Conservation (phyloP, 2,888 invertebrate genomes). For the Melangyna quadrimaculata region DNA sequence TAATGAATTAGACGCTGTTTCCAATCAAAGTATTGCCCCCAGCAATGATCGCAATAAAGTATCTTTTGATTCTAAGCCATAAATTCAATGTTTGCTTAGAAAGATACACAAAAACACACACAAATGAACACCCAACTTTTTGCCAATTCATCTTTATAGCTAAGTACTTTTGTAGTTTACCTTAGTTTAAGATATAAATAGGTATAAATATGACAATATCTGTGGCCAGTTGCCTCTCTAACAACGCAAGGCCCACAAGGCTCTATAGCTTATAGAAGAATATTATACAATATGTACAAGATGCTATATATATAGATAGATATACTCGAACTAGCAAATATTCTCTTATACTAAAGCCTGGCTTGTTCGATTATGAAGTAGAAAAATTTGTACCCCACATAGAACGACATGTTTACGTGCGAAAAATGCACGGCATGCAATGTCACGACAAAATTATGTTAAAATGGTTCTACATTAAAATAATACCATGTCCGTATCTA, state of each 20-base stretch:
- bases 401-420: constrained; percentile 72
- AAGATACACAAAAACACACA: neutral
- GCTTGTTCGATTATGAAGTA: constrained; percentile 67
- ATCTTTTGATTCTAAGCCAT: constrained; percentile 20
- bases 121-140: neutral
- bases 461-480: constrained; percentile 76
- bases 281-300: neutral
- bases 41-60: neutral
- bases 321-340: neutral
- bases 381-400: constrained; percentile 70
- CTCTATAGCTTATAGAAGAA: neutral
- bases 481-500: constrained; percentile 72
- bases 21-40: constrained; percentile 11
- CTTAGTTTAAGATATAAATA: constrained; percentile 2
- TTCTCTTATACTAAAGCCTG: neutral
- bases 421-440: constrained; percentile 76
- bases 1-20: constrained; percentile 25
- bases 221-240: constrained; percentile 24
- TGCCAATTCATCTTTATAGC: constrained; percentile 36
- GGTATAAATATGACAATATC: neutral
- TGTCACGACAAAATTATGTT: constrained; percentile 77
- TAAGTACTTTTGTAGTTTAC: constrained; percentile 25
- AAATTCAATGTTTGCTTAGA: constrained; percentile 20
- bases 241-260: too few species aligned
- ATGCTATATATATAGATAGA: neutral